These are phyloP conservation scores for Trematocara marginatum DNA, from an alignment of 2,113 vertebrate species.

Conservation along the genomic window DNA sequence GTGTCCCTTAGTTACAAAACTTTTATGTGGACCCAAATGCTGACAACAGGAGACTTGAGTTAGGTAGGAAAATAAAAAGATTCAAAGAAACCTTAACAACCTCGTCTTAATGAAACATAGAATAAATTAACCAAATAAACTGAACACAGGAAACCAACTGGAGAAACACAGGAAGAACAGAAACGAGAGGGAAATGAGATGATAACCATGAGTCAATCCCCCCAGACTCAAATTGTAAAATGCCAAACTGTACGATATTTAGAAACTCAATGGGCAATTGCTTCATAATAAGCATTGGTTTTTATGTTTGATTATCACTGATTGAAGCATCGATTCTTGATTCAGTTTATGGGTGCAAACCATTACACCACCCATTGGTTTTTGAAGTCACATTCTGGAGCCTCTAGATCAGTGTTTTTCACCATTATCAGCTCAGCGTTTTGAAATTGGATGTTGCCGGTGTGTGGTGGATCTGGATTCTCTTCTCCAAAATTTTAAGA, in stretches of 20 bases:
- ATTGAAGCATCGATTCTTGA: neutral
- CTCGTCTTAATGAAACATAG: neutral
- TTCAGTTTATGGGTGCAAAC: neutral
- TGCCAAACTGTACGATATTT: rapidly evolving
- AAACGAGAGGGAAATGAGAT: neutral
- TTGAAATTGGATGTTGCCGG: neutral
- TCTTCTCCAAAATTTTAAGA: neutral
- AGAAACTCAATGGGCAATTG: neutral
- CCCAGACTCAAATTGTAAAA: neutral
- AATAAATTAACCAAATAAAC: neutral
- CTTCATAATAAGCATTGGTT: neutral
- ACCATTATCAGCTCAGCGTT: neutral
- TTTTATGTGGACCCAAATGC: neutral
- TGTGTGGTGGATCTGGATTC: neutral
- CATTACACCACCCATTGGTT: rapidly evolving
- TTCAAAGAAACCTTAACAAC: neutral
- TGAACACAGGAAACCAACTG: neutral
- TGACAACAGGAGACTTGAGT: neutral
- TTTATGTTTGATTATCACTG: neutral
- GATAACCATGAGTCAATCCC: neutral
- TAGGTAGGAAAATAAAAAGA: neutral
- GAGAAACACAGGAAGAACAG: neutral
- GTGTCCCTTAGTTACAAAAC: neutral
- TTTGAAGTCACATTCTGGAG: neutral
- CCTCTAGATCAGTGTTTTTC: neutral